Base-by-base conservation (phyloP, 30 jellyfish, hydroid and myxozoan genomes). In the Aurelia sp. region DNA sequence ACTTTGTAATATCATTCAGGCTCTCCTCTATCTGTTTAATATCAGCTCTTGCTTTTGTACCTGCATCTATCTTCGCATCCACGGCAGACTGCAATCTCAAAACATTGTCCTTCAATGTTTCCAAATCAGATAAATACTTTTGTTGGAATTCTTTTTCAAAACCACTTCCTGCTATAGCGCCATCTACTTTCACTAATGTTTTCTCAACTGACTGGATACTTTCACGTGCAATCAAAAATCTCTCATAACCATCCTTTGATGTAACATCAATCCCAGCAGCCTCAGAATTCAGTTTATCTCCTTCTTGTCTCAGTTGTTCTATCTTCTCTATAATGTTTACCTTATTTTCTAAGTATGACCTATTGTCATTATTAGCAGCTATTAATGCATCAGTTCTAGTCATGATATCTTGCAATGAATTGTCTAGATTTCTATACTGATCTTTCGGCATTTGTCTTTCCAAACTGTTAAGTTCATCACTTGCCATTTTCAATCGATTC, bases 181-280 rank as follows among this genome's bases (percentile, higher is more conserved):
- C 16, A 20, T 31, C 13, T 13, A 78, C 9, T 10, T 62, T 74
- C 31, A 15, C 35, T 51, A 63, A 20, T 15, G 21, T n/a, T n/a
- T 78, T 38, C 44, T 38, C 67, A 50, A 55, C 80, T 63, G 48
- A 22, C 59, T 20, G 68, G 5, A 31, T 48, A 13, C 12, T 63
- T 4, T 44, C 73, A 17, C 52, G 15, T 41, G 80, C 58, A 4
- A 16, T 33, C 30, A 33, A 48, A 9, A 78, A 51, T 19, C 21
- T 20, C 48, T 44, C 80, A 40, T n/a, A 40, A 31, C 59, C 71
- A 62, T 62, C 68, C 4, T 63, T 68, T 20, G 80, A 61, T 21
- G 65, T 64, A 24, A 51, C 61, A 78, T 78, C 80, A 19, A 62
- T 15, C 10, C 41, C 30, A 6, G 65, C 63, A 63, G 5, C 8